Evolutionary conservation across 2,888 invertebrate genomes (phyloP), one percentile per base, ranked within the genome.

Genomic region (Andricus quercusramuli): DNA sequence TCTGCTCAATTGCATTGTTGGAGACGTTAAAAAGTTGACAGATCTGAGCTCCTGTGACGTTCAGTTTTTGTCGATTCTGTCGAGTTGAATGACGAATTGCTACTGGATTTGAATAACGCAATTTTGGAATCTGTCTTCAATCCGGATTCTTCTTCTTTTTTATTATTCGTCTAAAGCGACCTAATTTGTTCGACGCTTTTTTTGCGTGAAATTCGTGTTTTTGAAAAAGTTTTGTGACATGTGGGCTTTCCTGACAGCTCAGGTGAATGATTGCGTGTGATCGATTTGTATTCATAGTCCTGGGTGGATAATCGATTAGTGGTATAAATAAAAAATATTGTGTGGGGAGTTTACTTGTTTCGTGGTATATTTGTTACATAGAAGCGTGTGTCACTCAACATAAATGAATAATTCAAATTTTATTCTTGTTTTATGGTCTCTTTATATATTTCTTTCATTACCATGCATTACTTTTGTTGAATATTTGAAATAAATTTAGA

Each of bases 21-120:
- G 70, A 74, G 29, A 74, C 51, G 70, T 74, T 74, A 74, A 74
- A 74, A 74, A 74, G 70, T 47, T 74, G 70, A 74, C 70, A 74
- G 70, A 74, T 74, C 70, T 20, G 70, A 74, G 25, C 32, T 56
- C 20, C 51, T 51, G 25, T 74, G 56, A 51, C 51, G 51, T 74
- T 56, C 20, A 74, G 56, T 74, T 74, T 74, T 56, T 74, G 70
- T 74, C 51, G 29, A 74, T 20, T 74, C 70, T 74, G 70, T 74
- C 70, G 17, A 74, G 25, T 70, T 56, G 70, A 51, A 29, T 74
- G 70, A 74, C 56, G 51, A 74, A 74, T 74, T 32, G 70, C 70
- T 74, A 74, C 70, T 51, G 51, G 51, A 74, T 51, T 32, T 74
- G 70, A 74, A 74, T 74, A 32, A 74, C 70, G 70, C 70, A 74